Conservation (phyloP, 2,797 vertebrate species). For the Myoxocephalus aenaeus region DNA sequence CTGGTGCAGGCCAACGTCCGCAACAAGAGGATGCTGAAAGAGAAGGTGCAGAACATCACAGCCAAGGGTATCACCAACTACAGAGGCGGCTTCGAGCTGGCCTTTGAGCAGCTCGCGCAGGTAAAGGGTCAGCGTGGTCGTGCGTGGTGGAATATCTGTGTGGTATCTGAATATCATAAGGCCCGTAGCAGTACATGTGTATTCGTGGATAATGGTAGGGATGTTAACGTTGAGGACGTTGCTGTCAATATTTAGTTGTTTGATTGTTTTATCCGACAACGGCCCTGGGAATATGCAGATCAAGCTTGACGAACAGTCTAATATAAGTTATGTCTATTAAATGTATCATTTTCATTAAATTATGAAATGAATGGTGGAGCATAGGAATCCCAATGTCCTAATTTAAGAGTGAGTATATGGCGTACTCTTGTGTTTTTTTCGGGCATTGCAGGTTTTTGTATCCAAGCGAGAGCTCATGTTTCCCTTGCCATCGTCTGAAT, state of each 20-base stretch:
- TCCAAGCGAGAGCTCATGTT: background rate
- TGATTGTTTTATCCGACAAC: background rate
- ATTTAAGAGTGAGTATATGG: slow-evolving; percentile 38
- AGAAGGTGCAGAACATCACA: slow-evolving; percentile 90
- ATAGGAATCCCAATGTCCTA: background rate
- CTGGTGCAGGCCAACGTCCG: slow-evolving; percentile 98
- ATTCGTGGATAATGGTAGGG: background rate
- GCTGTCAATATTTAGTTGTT: slow-evolving; percentile 19
- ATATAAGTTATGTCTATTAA: slow-evolving; percentile 5
- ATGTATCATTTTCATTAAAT: slow-evolving; percentile 16
- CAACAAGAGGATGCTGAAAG: slow-evolving; percentile 95
- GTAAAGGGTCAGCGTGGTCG: slow-evolving; percentile 24
- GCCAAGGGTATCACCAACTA: slow-evolving; percentile 97
- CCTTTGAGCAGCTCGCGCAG: slow-evolving; percentile 90
- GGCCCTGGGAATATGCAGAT: slow-evolving; percentile 9
- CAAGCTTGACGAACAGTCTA: background rate
- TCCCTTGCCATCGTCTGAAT: background rate
- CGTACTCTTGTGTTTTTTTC: slow-evolving; percentile 61
- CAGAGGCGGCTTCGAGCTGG: slow-evolving; percentile 92
- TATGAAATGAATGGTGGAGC: slow-evolving; percentile 15
- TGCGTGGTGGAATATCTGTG: background rate
- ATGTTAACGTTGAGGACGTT: background rate
- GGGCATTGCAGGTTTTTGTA: slow-evolving; percentile 16
- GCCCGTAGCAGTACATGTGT: background rate
- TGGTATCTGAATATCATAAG: background rate